These are phyloP conservation scores for Uria lomvia DNA, from an alignment of 2,113 vertebrate species.

Conservation along the genomic window DNA sequence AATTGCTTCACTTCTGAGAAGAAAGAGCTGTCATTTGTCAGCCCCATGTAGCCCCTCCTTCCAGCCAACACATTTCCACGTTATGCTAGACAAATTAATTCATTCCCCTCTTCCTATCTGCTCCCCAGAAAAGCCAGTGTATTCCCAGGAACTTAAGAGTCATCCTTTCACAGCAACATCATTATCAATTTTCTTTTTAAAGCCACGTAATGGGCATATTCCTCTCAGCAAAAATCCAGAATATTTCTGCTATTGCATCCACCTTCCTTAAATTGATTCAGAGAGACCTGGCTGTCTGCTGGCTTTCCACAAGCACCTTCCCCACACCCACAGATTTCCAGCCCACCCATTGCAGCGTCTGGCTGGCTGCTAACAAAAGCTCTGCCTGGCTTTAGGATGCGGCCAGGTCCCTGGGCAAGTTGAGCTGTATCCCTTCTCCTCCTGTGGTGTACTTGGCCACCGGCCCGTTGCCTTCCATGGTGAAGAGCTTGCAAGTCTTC, in stretches of 20 bases:
- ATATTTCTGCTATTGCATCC: background rate
- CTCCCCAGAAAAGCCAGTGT: background rate
- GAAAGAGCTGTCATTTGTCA: conserved; percentile 25
- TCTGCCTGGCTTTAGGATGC: conserved; percentile 50
- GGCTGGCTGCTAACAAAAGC: conserved; percentile 16
- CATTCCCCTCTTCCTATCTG: background rate
- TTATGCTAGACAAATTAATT: background rate
- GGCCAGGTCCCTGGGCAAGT: conserved; percentile 71
- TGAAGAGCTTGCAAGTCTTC: conserved; percentile 63
- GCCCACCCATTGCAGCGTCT: background rate
- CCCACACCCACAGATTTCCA: background rate
- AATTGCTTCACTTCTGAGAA: conserved; percentile 19
- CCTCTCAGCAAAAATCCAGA: background rate
- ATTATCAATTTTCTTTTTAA: background rate
- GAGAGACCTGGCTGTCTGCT: background rate
- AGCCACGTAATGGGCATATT: background rate
- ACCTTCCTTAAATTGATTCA: background rate
- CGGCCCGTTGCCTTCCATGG: conserved; percentile 70
- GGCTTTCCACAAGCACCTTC: background rate
- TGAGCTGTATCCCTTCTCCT: conserved; percentile 64
- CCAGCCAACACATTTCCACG: background rate
- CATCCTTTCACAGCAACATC: background rate
- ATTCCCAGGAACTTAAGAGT: background rate
- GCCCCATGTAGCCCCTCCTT: background rate
- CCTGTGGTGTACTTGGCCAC: conserved; percentile 55